phyloP scores from a whole-genome alignment of 2,888 invertebrate species.

The Acanthosoma haemorrhoidale region DNA sequence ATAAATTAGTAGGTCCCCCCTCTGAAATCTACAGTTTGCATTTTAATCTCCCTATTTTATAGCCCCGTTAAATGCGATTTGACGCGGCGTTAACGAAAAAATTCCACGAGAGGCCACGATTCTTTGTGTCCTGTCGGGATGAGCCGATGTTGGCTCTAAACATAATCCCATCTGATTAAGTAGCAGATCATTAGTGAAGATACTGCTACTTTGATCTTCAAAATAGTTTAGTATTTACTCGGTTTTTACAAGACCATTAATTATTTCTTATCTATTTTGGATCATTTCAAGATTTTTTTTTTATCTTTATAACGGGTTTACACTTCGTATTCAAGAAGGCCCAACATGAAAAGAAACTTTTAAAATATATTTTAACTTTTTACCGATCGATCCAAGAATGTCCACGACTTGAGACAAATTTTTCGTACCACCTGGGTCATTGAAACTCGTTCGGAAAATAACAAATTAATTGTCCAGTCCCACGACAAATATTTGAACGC shows the following conservation, averaged over 20 bases:
- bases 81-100: neutral
- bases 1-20: neutral
- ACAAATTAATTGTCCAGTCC: too few species aligned
- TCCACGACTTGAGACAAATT: too few species aligned
- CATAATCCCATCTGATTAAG: slow-evolving; percentile 1
- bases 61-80: neutral
- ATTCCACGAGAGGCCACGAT: neutral
- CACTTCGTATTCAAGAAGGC: too few species aligned
- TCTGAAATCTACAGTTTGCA: slow-evolving; percentile 10
- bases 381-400: too few species aligned
- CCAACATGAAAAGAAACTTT: too few species aligned
- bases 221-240: neutral
- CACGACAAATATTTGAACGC: too few species aligned
- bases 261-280: neutral
- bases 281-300: too few species aligned
- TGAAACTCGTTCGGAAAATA: too few species aligned
- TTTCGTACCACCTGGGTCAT: too few species aligned
- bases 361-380: too few species aligned
- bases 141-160: neutral
- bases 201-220: neutral
- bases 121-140: neutral
- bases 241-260: neutral
- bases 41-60: slow-evolving; percentile 9
- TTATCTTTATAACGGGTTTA: too few species aligned
- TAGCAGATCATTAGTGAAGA: neutral